A percentile compares a stretch with the other conserved stretches of the same genome.
phyloP scores from a whole-genome alignment of 2,888 invertebrate genomes.

The Digitonthophagus gazella region DNA sequence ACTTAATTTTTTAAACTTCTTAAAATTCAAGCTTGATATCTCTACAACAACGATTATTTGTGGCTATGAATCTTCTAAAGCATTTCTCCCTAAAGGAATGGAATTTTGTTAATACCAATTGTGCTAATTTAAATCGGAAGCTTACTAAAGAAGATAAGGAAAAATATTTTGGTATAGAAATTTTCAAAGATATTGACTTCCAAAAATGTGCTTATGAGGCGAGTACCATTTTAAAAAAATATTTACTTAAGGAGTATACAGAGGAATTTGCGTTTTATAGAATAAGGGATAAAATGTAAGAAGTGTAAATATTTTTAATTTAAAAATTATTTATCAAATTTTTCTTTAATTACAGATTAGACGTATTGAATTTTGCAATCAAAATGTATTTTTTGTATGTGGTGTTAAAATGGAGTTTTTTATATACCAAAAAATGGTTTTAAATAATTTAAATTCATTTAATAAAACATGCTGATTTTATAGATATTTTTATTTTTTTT shows the following conservation, averaged over 20 bases:
- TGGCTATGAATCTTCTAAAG: conserved; percentile 4
- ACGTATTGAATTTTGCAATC: background rate
- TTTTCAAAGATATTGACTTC: background rate
- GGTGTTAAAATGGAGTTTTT: background rate
- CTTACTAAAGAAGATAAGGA: conserved; percentile 1
- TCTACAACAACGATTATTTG: conserved; percentile 11
- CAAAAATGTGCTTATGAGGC: background rate
- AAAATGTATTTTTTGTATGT: background rate
- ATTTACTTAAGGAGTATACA: conserved; percentile 8
- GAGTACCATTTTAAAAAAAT: background rate
- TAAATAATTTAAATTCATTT: background rate
- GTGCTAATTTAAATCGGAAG: background rate
- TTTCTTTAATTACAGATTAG: background rate
- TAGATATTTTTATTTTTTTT: no score
- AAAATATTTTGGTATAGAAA: background rate
- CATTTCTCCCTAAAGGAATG: conserved; percentile 13
- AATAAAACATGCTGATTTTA: no score
- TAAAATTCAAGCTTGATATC: conserved; percentile 17
- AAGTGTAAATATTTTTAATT: background rate
- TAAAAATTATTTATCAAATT: background rate
- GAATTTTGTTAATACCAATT: conserved; percentile 12
- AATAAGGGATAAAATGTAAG: conserved; percentile 6
- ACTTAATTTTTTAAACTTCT: background rate
- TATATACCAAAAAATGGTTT: background rate
- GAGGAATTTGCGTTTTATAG: conserved; percentile 1